Conservation (phyloP, 53 echinoderm and acorn worm species). For the Temnopleurus reevesii region DNA sequence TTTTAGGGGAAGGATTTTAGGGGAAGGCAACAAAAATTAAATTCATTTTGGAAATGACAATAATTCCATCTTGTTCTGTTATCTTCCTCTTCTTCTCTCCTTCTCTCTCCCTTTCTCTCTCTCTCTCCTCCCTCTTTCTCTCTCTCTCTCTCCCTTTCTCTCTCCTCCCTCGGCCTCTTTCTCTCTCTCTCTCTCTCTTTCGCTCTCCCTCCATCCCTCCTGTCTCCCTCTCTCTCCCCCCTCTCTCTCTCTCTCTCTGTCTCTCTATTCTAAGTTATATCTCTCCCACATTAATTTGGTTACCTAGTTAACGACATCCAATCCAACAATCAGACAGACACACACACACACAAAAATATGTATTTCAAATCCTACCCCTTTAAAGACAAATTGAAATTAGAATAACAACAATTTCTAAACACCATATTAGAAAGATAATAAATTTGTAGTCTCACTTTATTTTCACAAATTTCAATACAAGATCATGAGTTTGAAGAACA, state of each 20-base stretch:
- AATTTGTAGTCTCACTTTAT: slow-evolving; percentile 38
- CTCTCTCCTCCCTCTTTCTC: too few relatives aligned
- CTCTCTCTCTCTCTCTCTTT: not conserved
- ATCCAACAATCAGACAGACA: not conserved
- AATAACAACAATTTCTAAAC: not conserved
- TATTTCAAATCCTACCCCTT: not conserved
- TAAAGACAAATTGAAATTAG: not conserved
- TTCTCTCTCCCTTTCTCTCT: too few relatives aligned
- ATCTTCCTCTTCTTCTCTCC: too few relatives aligned
- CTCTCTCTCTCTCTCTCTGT: not conserved
- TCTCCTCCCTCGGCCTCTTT: not conserved
- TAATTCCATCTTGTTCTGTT: too few relatives aligned
- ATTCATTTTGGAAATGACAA: too few relatives aligned
- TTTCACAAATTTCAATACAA: slow-evolving; percentile 30
- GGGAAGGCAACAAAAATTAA: too few relatives aligned
- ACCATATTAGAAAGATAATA: slow-evolving; percentile 30
- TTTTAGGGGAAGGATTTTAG: too few relatives aligned
- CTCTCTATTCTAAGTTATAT: not conserved
- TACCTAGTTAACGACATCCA: too few relatives aligned
- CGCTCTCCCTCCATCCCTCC: not conserved
- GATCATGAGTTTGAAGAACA: not conserved
- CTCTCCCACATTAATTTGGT: not conserved
- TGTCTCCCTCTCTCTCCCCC: not conserved
- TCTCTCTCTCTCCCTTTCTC: not conserved
- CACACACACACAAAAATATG: not conserved